A percentile compares a stretch with the other conserved stretches of the same genome.
Evolutionary conservation across 2,888 invertebrate genomes (phyloP).

Genomic region (Polylopha cassiicola): DNA sequence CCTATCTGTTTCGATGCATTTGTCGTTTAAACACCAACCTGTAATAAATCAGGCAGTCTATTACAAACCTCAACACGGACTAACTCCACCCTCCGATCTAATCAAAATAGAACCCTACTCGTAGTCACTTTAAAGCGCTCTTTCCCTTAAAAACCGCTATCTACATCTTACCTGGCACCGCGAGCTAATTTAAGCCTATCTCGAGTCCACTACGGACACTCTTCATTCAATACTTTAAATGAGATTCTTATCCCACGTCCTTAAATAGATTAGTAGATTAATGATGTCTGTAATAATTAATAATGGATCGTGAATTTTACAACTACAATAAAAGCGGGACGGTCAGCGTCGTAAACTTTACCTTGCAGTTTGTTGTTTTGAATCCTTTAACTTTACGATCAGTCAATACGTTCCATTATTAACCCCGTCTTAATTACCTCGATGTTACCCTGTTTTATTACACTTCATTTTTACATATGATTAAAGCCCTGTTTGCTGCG

Average conservation of each 20-base stretch:
- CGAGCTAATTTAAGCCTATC: slow-evolving; percentile 71
- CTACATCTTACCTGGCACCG: slow-evolving; percentile 27
- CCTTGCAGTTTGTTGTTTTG: slow-evolving; percentile 71
- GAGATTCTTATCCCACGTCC: slow-evolving; percentile 76
- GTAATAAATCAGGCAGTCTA: slow-evolving; percentile 71
- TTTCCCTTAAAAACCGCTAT: slow-evolving; percentile 20
- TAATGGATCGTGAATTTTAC: slow-evolving; percentile 77
- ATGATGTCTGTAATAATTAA: slow-evolving; percentile 78
- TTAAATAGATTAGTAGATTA: slow-evolving; percentile 78
- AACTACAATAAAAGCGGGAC: slow-evolving; percentile 74
- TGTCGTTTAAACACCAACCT: slow-evolving; percentile 78
- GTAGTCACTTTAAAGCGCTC: slow-evolving; percentile 12
- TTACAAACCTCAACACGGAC: slow-evolving; percentile 29
- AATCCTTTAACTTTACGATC: slow-evolving; percentile 71
- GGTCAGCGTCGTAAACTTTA: slow-evolving; percentile 66
- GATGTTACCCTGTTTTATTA: slow-evolving; percentile 61
- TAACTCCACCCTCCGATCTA: slow-evolving; percentile 26
- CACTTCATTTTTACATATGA: slow-evolving; percentile 56
- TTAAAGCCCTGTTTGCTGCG: slow-evolving; percentile 44
- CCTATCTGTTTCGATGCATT: slow-evolving; percentile 77
- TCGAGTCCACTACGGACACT: slow-evolving; percentile 74
- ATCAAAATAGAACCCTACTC: slow-evolving; percentile 27
- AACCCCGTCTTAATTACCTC: slow-evolving; percentile 70
- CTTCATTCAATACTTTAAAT: slow-evolving; percentile 78
- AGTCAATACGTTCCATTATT: slow-evolving; percentile 70